phyloP scores from a whole-genome alignment of 2,888 invertebrate species.

The Protodeltote pygarga region DNA sequence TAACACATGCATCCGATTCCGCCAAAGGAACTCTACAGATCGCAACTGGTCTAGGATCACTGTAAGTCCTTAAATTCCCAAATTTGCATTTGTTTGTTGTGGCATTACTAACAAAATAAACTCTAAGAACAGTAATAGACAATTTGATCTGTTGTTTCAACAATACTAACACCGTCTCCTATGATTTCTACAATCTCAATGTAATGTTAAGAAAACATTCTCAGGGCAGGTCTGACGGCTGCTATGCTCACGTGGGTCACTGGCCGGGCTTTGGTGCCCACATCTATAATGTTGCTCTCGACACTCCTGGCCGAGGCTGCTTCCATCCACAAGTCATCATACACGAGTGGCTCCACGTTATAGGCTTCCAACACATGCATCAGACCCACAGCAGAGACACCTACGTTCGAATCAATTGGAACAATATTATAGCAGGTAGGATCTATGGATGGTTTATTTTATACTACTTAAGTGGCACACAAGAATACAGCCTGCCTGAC shows the following conservation, averaged over 20 bases:
- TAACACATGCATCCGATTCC: slow-evolving; percentile 55
- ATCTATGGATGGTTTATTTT: no score
- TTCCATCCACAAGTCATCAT: slow-evolving; percentile 88
- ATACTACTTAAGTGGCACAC: no score
- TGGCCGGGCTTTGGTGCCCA: slow-evolving; percentile 60
- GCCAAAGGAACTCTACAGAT: slow-evolving; percentile 36
- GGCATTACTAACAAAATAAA: no score
- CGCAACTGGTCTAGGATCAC: slow-evolving; percentile 50
- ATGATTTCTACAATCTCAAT: no score
- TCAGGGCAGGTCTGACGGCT: slow-evolving; percentile 58
- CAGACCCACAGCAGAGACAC: slow-evolving; percentile 60
- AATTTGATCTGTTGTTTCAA: no score
- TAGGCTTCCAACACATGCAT: slow-evolving; percentile 71
- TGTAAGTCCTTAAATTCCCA: slow-evolving; percentile 36
- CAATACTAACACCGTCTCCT: no score
- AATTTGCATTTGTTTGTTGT: not conserved
- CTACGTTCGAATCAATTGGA: slow-evolving; percentile 89
- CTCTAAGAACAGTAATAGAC: no score
- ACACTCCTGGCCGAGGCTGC: slow-evolving; percentile 79
- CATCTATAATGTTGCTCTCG: slow-evolving; percentile 75
- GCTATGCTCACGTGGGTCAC: slow-evolving; percentile 65
- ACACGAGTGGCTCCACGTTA: slow-evolving; percentile 88
- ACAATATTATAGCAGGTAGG: slow-evolving; percentile 88
- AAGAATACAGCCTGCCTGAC: no score
- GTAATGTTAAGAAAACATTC: not conserved